Percentiles rank a stretch among this genome's conserved stretches.
Evolutionary conservation across 2,113 vertebrate genomes (phyloP).

Genomic region (Nipponia nippon): DNA sequence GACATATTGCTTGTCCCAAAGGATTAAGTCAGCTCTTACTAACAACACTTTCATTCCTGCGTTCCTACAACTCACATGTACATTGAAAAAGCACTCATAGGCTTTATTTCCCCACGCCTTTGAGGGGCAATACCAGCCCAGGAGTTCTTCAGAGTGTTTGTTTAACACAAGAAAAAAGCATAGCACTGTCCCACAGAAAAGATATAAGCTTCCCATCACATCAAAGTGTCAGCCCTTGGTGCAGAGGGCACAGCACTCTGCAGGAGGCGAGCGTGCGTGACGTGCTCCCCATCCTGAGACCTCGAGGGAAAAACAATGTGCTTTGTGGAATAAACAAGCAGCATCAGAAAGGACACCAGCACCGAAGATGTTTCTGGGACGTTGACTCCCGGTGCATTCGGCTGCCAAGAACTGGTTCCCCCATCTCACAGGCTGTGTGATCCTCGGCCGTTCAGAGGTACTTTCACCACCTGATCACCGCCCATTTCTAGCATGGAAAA

Average conservation of each 20-base stretch:
- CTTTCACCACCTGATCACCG: not conserved
- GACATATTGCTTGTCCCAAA: not conserved
- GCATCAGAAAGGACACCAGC: not conserved
- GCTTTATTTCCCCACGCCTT: not conserved
- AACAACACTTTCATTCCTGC: not conserved
- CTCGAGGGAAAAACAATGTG: not conserved
- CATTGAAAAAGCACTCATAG: not conserved
- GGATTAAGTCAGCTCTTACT: not conserved
- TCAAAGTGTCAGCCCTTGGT: not conserved
- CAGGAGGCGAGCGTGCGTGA: fast-evolving
- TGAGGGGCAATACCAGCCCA: not conserved
- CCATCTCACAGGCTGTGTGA: not conserved
- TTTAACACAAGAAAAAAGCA: not conserved
- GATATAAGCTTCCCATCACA: not conserved
- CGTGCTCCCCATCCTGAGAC: not conserved
- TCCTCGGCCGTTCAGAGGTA: not conserved
- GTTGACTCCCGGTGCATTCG: fast-evolving
- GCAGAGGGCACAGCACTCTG: not conserved
- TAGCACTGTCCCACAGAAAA: not conserved
- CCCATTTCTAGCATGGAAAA: not conserved
- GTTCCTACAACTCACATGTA: not conserved
- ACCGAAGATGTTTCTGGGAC: not conserved
- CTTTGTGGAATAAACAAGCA: not conserved
- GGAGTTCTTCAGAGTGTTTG: not conserved
- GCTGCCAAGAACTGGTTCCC: not conserved